Base-by-base conservation (phyloP, 2,113 vertebrate species). In the Naja naja region DNA sequence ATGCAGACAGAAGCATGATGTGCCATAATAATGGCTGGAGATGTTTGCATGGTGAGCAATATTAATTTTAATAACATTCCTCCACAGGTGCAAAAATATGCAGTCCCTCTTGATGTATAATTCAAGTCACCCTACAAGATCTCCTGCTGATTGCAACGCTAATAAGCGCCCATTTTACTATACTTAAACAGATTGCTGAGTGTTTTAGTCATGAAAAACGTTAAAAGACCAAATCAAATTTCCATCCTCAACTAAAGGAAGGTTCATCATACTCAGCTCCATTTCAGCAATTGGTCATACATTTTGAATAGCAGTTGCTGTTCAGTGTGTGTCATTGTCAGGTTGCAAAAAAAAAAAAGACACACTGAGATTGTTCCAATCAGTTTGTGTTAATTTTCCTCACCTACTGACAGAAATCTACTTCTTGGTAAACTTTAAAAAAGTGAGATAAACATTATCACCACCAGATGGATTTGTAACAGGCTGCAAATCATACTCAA, bases 1-100 rank as follows among this genome's bases (percentile, higher is more conserved):
- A 18, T 52, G 20, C 30, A 85, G 9, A 69, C 60, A 55, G 10
- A 91, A 89, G 92, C 56, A 94, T 74, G 45, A 18, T 90, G 30
- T 87, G 54, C 45, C 30, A 52, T 85, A 88, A 92, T 92, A 94
- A 92, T 4, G 23, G 92, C 54, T 27, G 85, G 92, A n/a, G 14
- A 34, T 4, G 93, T 95, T 91, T 90, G 87, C 45, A 87, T 56
- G 88, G n/a, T n/a, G 93, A 95, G 91, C 4, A 89, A 3, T 91
- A 95, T 60, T 89, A 22, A 93, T 95, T 94, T 94, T 88, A 94
- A 92, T 94, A 95, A 87, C 25, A 55, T 94, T 94, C 52, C 95
- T 93, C 43, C 89, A 87, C 7, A 91, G 60, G 2, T 93, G 34
- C 69, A 91, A 96, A 95, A 91, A 45, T 3, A 93, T 22, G 0